Evolutionary conservation across 2,113 vertebrate genomes (phyloP).

Genomic region (Ammodytes marinus): DNA sequence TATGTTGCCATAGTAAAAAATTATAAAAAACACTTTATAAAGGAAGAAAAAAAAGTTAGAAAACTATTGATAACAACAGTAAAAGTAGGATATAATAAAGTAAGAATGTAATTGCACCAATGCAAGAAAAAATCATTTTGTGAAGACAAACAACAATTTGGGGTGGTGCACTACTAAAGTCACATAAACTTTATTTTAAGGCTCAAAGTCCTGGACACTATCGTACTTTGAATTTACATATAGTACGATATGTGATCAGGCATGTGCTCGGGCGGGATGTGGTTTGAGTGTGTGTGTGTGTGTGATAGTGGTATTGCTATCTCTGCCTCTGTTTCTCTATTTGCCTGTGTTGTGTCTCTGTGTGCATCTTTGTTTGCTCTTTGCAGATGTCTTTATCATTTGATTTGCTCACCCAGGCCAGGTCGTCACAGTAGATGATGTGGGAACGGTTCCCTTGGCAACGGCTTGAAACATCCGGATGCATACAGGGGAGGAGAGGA

Average conservation of each 20-base stretch:
- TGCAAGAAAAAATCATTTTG: too few species aligned
- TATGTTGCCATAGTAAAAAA: too few species aligned
- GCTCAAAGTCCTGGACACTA: not conserved
- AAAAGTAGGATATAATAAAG: too few species aligned
- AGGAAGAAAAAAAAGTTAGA: too few species aligned
- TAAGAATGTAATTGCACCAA: too few species aligned
- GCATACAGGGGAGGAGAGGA: not conserved
- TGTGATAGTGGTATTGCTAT: not conserved
- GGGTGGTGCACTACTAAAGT: not conserved
- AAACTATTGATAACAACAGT: too few species aligned
- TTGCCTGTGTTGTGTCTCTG: not conserved
- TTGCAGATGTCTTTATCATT: constrained; percentile 25
- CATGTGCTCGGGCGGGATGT: not conserved
- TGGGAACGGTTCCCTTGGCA: not conserved
- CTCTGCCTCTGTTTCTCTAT: not conserved
- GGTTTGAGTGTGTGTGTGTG: not conserved
- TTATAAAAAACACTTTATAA: too few species aligned
- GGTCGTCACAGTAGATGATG: constrained; percentile 16
- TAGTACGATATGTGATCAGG: not conserved
- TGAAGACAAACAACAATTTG: not conserved
- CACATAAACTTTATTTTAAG: not conserved
- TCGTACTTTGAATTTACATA: not conserved
- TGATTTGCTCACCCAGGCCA: constrained; percentile 4
- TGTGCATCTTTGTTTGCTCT: not conserved
- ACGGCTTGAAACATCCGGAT: constrained; percentile 7